Evolutionary conservation across 2,888 invertebrate genomes (phyloP), one percentile per base, ranked within the genome.

Genomic region (Heliconius erato): DNA sequence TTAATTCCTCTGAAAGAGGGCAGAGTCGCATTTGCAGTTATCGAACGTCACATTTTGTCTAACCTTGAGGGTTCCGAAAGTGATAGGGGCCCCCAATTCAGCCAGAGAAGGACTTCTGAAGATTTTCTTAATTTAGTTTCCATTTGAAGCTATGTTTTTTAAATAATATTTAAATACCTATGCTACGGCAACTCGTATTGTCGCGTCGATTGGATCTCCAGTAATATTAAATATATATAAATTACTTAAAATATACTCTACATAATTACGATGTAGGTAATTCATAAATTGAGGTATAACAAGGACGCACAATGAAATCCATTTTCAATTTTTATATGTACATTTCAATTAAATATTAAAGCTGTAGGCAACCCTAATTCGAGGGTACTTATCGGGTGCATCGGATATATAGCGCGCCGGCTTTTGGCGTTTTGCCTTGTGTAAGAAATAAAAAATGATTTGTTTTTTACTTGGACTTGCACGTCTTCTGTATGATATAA

Each of bases 311-410:
- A 71, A 26, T 67, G 16, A 67, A 67, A 28, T 63, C 12, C 12
- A 4, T 63, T n/a, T 23, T 63, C 3, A n/a, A 63, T 63, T n/a
- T 63, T 63, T 63, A 63, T 63, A n/a, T 19, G 11, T 59, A 59
- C 9, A 23, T 59, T 59, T 59, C 3, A 59, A 23, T 59, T n/a
- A 63, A 40, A 40, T 28, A 26, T 26, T 67, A 23, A 54, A 54
- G 23, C 23, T 3, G 28, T 3, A 40, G 44, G 28, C 78, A 78
- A 32, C 78, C 78, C 67, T 78, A 68, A 3, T 7, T 49, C 28
- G 77, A 77, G 81, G 77, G 81, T 71, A 74, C 81, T 81, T 81
- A 77, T 77, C 81, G 54, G 69, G 63, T 81, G 81, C 81, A 81
- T 81, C 81, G 81, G 77, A 81, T 81, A 81, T 81, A 81, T 81